Conservation (phyloP, 2,888 invertebrate genomes). For the Bhutanitis thaidina region DNA sequence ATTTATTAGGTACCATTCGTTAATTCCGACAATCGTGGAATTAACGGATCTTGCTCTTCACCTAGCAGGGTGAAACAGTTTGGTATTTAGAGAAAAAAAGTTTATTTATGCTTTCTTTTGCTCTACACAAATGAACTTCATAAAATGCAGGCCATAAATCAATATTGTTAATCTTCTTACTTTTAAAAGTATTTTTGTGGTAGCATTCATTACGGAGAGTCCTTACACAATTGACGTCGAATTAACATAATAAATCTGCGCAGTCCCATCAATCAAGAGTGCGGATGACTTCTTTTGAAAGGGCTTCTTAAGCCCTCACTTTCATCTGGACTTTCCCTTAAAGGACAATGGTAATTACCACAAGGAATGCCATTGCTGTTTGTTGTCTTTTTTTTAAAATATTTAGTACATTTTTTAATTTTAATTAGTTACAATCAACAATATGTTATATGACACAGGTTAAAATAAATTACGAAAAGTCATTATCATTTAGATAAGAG, state of each 20-base stretch:
- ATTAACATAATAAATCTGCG: slow-evolving; percentile 76
- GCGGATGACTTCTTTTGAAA: slow-evolving; percentile 64
- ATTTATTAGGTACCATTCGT: too few relatives aligned
- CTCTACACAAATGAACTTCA: not conserved
- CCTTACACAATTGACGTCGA: slow-evolving; percentile 34
- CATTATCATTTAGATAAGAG: too few relatives aligned
- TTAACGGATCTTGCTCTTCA: too few relatives aligned
- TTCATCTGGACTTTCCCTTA: slow-evolving; percentile 55
- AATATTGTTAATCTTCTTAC: slow-evolving; percentile 21
- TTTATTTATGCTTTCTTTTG: too few relatives aligned
- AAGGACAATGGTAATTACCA: slow-evolving; percentile 21
- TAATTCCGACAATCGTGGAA: too few relatives aligned
- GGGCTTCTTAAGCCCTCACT: slow-evolving; percentile 73
- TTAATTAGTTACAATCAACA: not conserved
- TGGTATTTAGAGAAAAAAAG: too few relatives aligned
- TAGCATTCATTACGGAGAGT: slow-evolving; percentile 34
- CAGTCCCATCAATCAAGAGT: slow-evolving; percentile 63
- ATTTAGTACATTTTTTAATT: not conserved
- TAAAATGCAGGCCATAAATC: slow-evolving; percentile 11
- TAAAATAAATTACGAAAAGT: too few relatives aligned
- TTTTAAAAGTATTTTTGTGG: slow-evolving; percentile 20
- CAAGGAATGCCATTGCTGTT: not conserved
- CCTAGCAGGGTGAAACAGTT: too few relatives aligned
- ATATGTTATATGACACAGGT: too few relatives aligned
- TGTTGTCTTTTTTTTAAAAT: slow-evolving; percentile 4